Base-by-base conservation (phyloP, 2,797 vertebrate genomes). In the Gouania willdenowi region DNA sequence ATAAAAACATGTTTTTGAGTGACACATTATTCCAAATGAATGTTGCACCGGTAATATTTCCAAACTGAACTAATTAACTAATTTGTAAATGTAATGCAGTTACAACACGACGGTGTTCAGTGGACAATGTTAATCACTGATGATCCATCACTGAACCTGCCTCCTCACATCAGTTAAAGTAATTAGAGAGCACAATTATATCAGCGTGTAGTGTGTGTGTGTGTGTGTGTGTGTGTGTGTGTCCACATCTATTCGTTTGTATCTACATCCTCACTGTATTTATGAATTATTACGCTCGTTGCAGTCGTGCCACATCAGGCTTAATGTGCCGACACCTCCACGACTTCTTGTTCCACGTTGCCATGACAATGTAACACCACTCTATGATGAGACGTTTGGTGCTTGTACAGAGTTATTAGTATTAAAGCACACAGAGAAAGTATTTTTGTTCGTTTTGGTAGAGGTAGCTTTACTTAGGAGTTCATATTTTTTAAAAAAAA, bases 301-400 rank as follows among this genome's bases (percentile, higher is more conserved):
- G 64, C 61, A 41, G 51, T 66, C 45, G 10, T 15, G 42, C 18
- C 14, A 18, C 26, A 19, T 63, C 53, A 52, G 31, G 58, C 72
- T 78, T 63, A 61, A 66, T 41, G 54, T 43, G 54, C 32, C 56
- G 62, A 60, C 66, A 51, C 63, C 45, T 24, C 22, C 31, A 54
- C 50, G 51, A 61, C 72, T 58, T 43, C 70, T 49, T 69, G 24
- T 32, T 44, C 27, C 25, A 12, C 26, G 63, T 78, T 61, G 51
- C 62, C 66, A 66, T 79, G 61, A 49, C 66, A 50, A 58, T 41
- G 1, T 40, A 51, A 65, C 44, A 52, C 54, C 5, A 21, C 43
- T 28, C 16, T 26, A 13, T 14, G 13, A 14, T 14, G 14, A 14
- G 13, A 14, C 13, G 13, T 14, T 14, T 14, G 13, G 13, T 14